A percentile compares a stretch with the other conserved stretches of the same genome.
Conservation (phyloP, 2,797 vertebrate genomes). For the Thaleichthys pacificus region DNA sequence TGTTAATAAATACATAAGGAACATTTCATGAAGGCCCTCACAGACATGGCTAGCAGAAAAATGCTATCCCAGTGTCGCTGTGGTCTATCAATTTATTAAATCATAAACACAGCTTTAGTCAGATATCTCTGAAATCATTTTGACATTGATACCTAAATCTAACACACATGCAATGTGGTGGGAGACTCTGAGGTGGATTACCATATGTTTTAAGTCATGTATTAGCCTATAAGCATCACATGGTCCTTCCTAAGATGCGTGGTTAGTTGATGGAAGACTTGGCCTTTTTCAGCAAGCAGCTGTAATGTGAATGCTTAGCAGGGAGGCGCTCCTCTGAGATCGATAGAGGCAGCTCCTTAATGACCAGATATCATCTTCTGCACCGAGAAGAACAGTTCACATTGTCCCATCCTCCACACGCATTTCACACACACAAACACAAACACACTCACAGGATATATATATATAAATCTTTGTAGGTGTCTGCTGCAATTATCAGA, state of each 20-base stretch:
- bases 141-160: neutral
- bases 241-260: slow-evolving; percentile 16
- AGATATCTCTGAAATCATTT: neutral
- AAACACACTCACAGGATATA: neutral
- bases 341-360: slow-evolving; percentile 9
- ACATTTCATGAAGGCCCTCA: neutral
- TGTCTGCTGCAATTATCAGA: neutral
- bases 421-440: neutral
- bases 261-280: slow-evolving; percentile 14
- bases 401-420: too few species aligned
- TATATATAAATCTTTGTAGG: neutral
- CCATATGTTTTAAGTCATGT: slow-evolving; percentile 11
- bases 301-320: slow-evolving; percentile 6
- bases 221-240: slow-evolving; percentile 19
- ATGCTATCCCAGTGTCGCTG: neutral
- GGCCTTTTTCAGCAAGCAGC: slow-evolving; percentile 17
- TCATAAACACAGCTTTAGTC: neutral
- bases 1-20: too few species aligned
- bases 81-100: neutral
- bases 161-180: too few species aligned
- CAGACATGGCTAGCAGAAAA: neutral
- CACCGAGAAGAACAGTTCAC: neutral
- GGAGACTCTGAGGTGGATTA: neutral
- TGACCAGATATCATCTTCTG: slow-evolving; percentile 8
- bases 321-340: neutral